These are phyloP conservation scores for Drosophila ananassae DNA, from an alignment of 1,140 invertebrate genomes.

Conservation along the genomic window DNA sequence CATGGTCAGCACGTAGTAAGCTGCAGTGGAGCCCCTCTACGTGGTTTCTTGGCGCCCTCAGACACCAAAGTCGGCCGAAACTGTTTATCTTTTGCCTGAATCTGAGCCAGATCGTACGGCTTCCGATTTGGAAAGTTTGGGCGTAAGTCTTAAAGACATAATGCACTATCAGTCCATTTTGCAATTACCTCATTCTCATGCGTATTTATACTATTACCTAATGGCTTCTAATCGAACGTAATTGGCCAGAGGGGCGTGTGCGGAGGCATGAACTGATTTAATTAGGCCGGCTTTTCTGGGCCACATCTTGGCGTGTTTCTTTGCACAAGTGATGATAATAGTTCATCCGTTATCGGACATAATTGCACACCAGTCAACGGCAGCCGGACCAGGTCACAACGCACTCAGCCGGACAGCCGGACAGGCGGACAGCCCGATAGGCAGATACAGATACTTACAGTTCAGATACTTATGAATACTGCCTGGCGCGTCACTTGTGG, in stretches of 20 bases:
- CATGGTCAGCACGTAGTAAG: slow-evolving; percentile 31
- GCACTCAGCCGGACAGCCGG: not conserved
- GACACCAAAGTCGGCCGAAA: slow-evolving; percentile 5
- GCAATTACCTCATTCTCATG: not conserved
- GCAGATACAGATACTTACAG: slow-evolving; percentile 3
- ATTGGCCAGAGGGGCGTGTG: slow-evolving; percentile 7
- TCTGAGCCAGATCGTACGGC: not conserved
- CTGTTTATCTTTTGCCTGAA: not conserved
- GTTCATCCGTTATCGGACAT: slow-evolving; percentile 33
- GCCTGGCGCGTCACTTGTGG: slow-evolving; percentile 20
- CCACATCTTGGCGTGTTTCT: slow-evolving; percentile 33
- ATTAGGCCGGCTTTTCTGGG: slow-evolving; percentile 26
- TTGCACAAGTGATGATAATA: slow-evolving; percentile 23
- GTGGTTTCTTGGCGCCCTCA: slow-evolving; percentile 28
- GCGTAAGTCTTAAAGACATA: not conserved
- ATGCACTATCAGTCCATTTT: not conserved
- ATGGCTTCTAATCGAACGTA: slow-evolving; percentile 14
- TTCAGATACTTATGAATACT: not conserved
- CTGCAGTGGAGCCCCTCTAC: slow-evolving; percentile 21
- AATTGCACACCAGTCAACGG: slow-evolving; percentile 30
- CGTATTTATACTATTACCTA: not conserved
- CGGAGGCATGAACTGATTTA: slow-evolving; percentile 24
- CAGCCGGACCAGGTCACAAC: slow-evolving; percentile 14
- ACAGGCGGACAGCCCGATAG: not conserved
- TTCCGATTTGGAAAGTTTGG: not conserved